Evolutionary conservation across 2,888 invertebrate species (phyloP).

Genomic region (Heterodera filipjevi): DNA sequence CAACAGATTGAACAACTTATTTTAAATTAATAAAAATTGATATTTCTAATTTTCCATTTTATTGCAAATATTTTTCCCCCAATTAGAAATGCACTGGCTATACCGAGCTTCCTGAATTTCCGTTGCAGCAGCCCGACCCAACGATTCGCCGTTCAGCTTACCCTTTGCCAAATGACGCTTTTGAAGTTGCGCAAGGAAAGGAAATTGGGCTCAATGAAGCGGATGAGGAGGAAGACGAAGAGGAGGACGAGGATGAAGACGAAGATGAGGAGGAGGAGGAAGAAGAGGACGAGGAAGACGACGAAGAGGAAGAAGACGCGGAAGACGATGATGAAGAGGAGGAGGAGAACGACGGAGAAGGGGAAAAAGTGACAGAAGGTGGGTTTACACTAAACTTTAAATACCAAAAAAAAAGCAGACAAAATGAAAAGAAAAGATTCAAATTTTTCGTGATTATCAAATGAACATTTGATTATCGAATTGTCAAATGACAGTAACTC

Average conservation of each 20-base stretch:
- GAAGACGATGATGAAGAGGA: slow-evolving; percentile 19
- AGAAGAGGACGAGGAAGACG: not conserved
- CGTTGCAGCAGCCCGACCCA: slow-evolving; percentile 77
- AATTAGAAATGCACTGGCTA: slow-evolving; percentile 79
- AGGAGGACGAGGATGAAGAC: slow-evolving; percentile 50
- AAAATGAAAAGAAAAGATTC: too few relatives aligned
- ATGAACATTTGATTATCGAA: not conserved
- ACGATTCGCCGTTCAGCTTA: slow-evolving; percentile 43
- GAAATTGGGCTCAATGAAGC: slow-evolving; percentile 41
- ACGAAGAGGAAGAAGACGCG: slow-evolving; percentile 24
- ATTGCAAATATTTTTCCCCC: not conserved
- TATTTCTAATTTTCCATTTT: not conserved
- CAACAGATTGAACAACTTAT: too few relatives aligned
- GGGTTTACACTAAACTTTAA: not conserved
- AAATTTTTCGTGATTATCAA: not conserved
- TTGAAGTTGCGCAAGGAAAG: slow-evolving; percentile 25
- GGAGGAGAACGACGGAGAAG: slow-evolving; percentile 18
- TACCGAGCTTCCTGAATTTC: slow-evolving; percentile 83
- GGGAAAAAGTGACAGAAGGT: not conserved
- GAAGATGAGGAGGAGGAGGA: slow-evolving; percentile 38
- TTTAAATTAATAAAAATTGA: too few relatives aligned
- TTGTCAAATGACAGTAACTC: not conserved
- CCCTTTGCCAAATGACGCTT: slow-evolving; percentile 32
- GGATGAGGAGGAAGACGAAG: slow-evolving; percentile 41
- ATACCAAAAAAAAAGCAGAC: not conserved